Evolutionary conservation across 2,797 vertebrate species (phyloP).

Genomic region (Novumbra hubbsi): DNA sequence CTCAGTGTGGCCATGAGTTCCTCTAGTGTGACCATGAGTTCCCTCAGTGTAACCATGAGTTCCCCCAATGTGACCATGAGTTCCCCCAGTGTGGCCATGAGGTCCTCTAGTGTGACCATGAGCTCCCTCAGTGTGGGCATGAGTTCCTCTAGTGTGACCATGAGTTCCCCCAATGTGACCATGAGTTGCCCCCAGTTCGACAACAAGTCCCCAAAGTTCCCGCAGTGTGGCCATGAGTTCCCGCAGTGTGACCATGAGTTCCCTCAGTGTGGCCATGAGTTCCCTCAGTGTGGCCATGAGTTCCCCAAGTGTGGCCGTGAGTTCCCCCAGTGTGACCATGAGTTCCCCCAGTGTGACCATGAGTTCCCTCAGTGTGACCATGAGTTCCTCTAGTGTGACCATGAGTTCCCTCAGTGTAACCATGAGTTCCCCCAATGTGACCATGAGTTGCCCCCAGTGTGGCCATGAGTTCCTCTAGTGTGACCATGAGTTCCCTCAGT

Average conservation of each 20-base stretch:
- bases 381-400: slow-evolving; percentile 3
- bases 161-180: slow-evolving; percentile 29
- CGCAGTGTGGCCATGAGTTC: slow-evolving; percentile 42
- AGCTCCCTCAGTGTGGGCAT: not conserved
- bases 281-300: slow-evolving; percentile 50
- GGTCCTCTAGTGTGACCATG: slow-evolving; percentile 47
- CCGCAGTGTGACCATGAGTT: slow-evolving; percentile 44
- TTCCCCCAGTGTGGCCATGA: slow-evolving; percentile 46
- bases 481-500: slow-evolving; percentile 22
- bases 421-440: no score
- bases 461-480: slow-evolving; percentile 31
- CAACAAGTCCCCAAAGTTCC: no score
- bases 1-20: no score
- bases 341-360: slow-evolving; percentile 47
- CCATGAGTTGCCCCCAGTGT: slow-evolving; percentile 52
- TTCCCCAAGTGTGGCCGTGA: not conserved
- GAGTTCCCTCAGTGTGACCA: not conserved
- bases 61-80: slow-evolving; percentile 6
- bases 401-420: no score
- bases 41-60: slow-evolving; percentile 48
- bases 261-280: slow-evolving; percentile 43
- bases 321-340: slow-evolving; percentile 44
- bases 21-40: slow-evolving; percentile 55
- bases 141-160: not conserved
- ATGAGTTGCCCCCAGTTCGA: no score